Evolutionary conservation across 2,888 invertebrate genomes (phyloP), one percentile per base, ranked within the genome.

Genomic region (Andricus quercusramuli): DNA sequence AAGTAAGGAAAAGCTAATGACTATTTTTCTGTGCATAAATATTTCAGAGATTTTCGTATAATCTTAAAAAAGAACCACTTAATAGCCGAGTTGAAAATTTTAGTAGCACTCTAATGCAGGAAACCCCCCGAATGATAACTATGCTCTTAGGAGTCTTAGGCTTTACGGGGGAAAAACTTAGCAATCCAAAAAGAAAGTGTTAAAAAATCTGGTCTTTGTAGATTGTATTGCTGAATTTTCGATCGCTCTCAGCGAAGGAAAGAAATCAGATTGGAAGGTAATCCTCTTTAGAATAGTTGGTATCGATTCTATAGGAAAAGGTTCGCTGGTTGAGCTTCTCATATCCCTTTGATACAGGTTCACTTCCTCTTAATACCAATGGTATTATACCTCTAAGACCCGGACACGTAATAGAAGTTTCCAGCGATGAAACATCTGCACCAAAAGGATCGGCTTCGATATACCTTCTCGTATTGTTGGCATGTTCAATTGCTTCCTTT

Each of bases 321-420:
- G 47, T 70, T 70, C 11, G 29, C 20, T 70, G 68, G 25, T 70
- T 70, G 3, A 70, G 68, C 41, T 41, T 41, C n/a, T 37, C 32
- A 74, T 20, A 29, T 56, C 29, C 56, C n/a, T 74, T 74, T 56
- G 74, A 56, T 74, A 74, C 74, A 74, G 56, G 74, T 74, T 74
- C 74, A 32, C 56, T 74, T 74, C 32, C 56, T 74, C 51, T 56
- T 56, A 29, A 74, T 74, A 56, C 25, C 51, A 51, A 74, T 29
- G 29, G 51, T 56, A 29, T 56, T 62, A 62, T 56, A 51, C 6
- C 17, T 68, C 51, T 74, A 56, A 15, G 74, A 51, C 56, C 32
- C n/a, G 51, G 74, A 56, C 74, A 56, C 74, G 74, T 56, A 74
- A 74, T 74, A 74, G 32, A 74, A 32, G 74, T 37, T 74, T 74